Conservation (phyloP, 2,888 invertebrate species). For the Pardosa pseudoannulata region DNA sequence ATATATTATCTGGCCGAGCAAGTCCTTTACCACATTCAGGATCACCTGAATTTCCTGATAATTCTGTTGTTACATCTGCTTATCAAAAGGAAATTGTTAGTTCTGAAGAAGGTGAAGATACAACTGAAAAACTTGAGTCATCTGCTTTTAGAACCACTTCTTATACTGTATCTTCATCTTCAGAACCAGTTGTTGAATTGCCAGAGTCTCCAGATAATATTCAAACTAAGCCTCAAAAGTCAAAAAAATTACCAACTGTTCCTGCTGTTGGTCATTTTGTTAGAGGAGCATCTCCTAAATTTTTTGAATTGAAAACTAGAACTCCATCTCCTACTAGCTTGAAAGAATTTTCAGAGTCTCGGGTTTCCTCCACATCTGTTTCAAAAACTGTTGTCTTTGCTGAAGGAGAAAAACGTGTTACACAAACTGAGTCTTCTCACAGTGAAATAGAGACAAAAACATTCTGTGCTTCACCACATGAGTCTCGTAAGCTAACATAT, state of each 20-base stretch:
- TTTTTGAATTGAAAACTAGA: conserved; percentile 57
- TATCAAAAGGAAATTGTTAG: conserved; percentile 67
- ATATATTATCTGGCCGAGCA: conserved; percentile 83
- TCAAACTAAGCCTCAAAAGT: conserved; percentile 11
- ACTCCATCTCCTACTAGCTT: conserved; percentile 31
- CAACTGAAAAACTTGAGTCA: conserved; percentile 62
- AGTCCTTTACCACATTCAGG: conserved; percentile 76
- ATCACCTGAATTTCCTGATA: conserved; percentile 29
- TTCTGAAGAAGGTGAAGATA: conserved; percentile 39
- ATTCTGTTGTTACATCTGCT: conserved; percentile 34
- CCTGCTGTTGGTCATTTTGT: conserved; percentile 51
- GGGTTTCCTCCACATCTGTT: conserved; percentile 64
- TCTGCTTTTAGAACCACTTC: conserved; percentile 52
- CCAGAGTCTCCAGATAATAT: conserved; percentile 44
- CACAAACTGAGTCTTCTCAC: conserved; percentile 66
- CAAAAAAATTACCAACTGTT: conserved; percentile 31
- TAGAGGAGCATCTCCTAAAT: conserved; percentile 55
- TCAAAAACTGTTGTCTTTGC: conserved; percentile 57
- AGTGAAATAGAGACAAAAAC: conserved; percentile 67
- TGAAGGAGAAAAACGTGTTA: conserved; percentile 47
- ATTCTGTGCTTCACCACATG: conserved; percentile 45
- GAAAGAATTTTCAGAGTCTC: conserved; percentile 65
- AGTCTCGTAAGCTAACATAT: conserved; percentile 67
- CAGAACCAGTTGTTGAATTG: conserved; percentile 57
- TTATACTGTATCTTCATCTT: conserved; percentile 14